Evolutionary conservation across 2,797 vertebrate genomes (phyloP), one percentile per base, ranked within the genome.

Genomic region (Takifugu ocellatus): DNA sequence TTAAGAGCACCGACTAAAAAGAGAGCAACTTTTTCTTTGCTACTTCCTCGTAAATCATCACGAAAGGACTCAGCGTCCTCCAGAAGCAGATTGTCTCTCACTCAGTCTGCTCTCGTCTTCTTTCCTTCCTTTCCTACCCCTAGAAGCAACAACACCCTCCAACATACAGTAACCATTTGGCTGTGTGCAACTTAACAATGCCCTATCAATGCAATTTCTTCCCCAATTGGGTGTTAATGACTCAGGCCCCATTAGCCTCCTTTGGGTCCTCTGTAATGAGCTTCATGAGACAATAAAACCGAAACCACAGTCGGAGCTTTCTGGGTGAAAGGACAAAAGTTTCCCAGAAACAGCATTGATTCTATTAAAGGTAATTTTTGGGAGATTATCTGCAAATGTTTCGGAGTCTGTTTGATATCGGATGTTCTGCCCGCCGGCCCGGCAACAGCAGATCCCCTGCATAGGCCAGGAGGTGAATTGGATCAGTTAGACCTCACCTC

Each of bases 191-290:
- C 56, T 56, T 51, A 71, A 59, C 54, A 53, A 64, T 63, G 52
- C 56, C 63, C 68, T 63, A 72, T 65, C 59, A 70, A 57, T 58
- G 55, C 54, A 70, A 63, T 78, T 69, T 66, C 61, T 57, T 9
- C 49, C 54, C 54, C 69, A 50, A 79, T 61, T 78, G 70, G 66
- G 72, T 76, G 75, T 79, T 82, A 74, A 79, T 71, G 74, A 71
- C 57, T 68, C 36, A 46, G 36, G 54, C 70, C 68, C 79, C 56
- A 74, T 81, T 69, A 76, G 63, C 61, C 0, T 45, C 31, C 61
- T 68, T 61, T 70, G 56, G 74, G 66, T 72, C 59, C 51, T 73
- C 36, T 44, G 52, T 66, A 68, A 72, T 24, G n/a, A 70, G 54
- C 51, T 55, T 57, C 60, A 49, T 45, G 48, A 64, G 53, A 67